phyloP scores from a whole-genome alignment of 1,140 invertebrate genomes.

The Choristoneura fumiferana region DNA sequence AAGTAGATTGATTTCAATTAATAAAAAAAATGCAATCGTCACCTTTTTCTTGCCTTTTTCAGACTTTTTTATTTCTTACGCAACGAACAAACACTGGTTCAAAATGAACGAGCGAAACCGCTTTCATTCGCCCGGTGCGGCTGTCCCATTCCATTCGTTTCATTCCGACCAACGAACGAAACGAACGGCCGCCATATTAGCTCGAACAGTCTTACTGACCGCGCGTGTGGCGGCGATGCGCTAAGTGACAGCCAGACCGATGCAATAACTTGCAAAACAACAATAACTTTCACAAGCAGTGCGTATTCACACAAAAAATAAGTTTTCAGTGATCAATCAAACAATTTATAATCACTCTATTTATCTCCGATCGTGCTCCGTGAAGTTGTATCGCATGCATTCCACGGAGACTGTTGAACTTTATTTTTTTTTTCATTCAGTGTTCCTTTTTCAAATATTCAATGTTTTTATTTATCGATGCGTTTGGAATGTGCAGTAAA shows the following conservation, averaged over 20 bases:
- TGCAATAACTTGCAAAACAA: conserved; percentile 31
- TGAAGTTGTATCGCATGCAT: conserved; percentile 70
- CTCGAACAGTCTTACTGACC: conserved; percentile 34
- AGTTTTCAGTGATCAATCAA: conserved; percentile 42
- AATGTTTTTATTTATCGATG: conserved; percentile 44
- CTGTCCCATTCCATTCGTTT: conserved; percentile 36
- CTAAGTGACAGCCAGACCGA: conserved; percentile 63
- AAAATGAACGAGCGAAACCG: conserved; percentile 8
- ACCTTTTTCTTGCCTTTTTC: too few relatives aligned
- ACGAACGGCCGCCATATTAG: conserved; percentile 58
- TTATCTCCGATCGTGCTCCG: conserved; percentile 26
- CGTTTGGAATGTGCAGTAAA: conserved; percentile 31
- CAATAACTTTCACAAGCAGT: conserved; percentile 51
- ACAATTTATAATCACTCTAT: conserved; percentile 32
- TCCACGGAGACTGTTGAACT: conserved; percentile 74
- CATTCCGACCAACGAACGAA: neutral
- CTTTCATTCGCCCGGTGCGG: conserved; percentile 28
- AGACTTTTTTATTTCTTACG: too few relatives aligned
- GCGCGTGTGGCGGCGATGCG: conserved; percentile 46
- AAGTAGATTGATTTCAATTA: too few relatives aligned
- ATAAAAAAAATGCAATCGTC: too few relatives aligned
- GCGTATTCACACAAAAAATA: conserved; percentile 32
- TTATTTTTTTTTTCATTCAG: conserved; percentile 62
- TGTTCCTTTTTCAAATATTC: conserved; percentile 66
- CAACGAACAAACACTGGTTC: neutral